Evolutionary conservation across 1,140 invertebrate genomes (phyloP), one percentile per base, ranked within the genome.

Genomic region (Eurosta solidaginis): DNA sequence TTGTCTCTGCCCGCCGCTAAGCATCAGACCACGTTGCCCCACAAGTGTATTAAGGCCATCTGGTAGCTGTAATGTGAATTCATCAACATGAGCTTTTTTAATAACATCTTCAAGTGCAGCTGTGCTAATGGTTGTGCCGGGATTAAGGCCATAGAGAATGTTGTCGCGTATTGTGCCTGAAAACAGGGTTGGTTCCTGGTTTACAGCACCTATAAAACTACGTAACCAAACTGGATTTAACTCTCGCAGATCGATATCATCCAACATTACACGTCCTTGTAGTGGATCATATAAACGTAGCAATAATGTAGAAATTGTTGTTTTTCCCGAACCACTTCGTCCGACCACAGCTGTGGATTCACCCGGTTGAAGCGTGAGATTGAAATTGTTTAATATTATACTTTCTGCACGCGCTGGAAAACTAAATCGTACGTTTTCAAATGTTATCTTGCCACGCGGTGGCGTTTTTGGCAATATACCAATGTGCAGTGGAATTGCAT

Each of bases 1-100:
- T 83, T 97, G 95, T 80, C 95, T 94, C 85, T 97, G 95, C 1
- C 95, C 96, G 42, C 95, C 96, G 81, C 94, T 95, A 1, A 97
- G 89, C 82, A 95, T 93, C 5, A 94, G 90, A 12, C 95, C 95
- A 33, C 94, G 88, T 84, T 96, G 95, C 1, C 95, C 96, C 1
- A 96, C 93, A 17, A 92, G 74, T 0, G 95, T 95, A n/a, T 93
- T 90, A 76, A 95, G 92, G 1, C 94, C 93, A 9, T 93, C 83
- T 0, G 93, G 92, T 84, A 97, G 92, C 27, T 88, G 88, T 22
- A 89, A 87, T 1, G 95, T 93, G 83, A 98, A 96, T 80, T 96
- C 93, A 52, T 94, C 91, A 12, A 96, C 93, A 85, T 98, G 95
- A 0, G 96, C 95, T 80, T 93, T 91, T 10, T 88, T 89, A 0